Evolutionary conservation across 2,888 invertebrate genomes (phyloP).

Genomic region (Trimorus sp.): DNA sequence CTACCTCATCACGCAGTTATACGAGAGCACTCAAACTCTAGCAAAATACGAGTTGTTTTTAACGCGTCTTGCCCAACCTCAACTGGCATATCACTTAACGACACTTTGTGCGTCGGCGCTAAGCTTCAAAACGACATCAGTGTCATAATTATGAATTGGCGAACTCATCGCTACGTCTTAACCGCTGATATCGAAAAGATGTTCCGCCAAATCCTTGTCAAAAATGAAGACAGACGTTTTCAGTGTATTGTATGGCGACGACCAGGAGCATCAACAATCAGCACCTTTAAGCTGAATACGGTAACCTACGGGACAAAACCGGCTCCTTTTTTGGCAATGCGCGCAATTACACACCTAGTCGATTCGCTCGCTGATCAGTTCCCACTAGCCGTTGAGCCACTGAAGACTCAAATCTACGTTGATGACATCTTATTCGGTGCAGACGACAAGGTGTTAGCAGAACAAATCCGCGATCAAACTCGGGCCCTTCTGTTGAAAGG

Average conservation of each 20-base stretch:
- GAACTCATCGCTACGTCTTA: background rate
- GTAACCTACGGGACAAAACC: too few relatives aligned
- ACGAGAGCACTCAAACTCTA: background rate
- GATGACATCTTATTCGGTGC: slow-evolving; percentile 7
- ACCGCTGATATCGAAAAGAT: too few relatives aligned
- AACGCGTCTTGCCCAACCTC: background rate
- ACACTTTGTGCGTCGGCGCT: too few relatives aligned
- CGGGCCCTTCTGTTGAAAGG: background rate
- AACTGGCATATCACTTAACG: background rate
- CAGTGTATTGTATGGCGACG: background rate
- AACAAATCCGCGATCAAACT: background rate
- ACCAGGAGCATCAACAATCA: background rate
- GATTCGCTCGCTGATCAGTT: background rate
- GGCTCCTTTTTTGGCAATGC: background rate
- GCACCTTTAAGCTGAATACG: too few relatives aligned
- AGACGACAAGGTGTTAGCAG: too few relatives aligned
- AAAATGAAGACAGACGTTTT: background rate
- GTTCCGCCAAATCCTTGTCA: too few relatives aligned
- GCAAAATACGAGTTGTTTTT: background rate
- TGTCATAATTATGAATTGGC: background rate
- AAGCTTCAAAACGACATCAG: too few relatives aligned
- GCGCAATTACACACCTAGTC: background rate
- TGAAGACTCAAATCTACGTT: background rate
- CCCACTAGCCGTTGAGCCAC: background rate
- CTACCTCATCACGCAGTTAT: slow-evolving; percentile 1